Conservation (phyloP, 2,797 vertebrate species). For the Fistularia tabacaria region DNA sequence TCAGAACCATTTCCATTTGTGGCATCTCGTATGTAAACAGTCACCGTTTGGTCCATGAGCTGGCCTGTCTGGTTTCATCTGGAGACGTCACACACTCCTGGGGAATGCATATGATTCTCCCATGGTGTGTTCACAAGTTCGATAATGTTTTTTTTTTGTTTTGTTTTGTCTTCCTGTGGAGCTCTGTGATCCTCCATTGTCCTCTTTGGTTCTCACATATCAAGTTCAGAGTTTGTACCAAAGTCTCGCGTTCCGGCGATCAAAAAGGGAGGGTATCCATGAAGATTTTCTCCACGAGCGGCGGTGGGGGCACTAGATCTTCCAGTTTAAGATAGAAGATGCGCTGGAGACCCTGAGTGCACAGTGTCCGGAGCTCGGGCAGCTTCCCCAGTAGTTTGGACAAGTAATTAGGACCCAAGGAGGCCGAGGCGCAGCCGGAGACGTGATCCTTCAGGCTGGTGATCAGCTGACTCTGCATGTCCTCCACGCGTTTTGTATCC, state of each 20-base stretch:
- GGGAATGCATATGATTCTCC: conserved; percentile 6
- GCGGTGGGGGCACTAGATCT: conserved; percentile 87
- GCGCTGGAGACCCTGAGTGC: conserved; percentile 91
- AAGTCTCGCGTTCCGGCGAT: conserved; percentile 31
- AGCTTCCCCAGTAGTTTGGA: conserved; percentile 90
- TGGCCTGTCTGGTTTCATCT: conserved; percentile 24
- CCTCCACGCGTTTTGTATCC: conserved; percentile 87
- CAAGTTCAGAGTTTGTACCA: conserved; percentile 16
- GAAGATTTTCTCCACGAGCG: conserved; percentile 93
- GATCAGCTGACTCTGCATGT: conserved; percentile 89
- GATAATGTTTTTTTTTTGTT: neutral
- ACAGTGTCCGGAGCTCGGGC: conserved; percentile 89
- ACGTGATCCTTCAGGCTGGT: conserved; percentile 90
- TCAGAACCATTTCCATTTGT: conserved; percentile 29
- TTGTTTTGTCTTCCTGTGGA: conserved; percentile 8
- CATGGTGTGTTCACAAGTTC: conserved; percentile 3
- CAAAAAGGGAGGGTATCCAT: conserved; percentile 92
- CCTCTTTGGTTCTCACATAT: conserved; percentile 17
- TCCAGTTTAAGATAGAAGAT: conserved; percentile 96
- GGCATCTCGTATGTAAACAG: conserved; percentile 53
- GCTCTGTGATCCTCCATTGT: conserved; percentile 21
- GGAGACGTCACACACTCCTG: conserved; percentile 11
- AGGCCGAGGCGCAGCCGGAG: conserved; percentile 68
- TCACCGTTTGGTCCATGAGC: conserved; percentile 49
- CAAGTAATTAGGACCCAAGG: conserved; percentile 79